Evolutionary conservation across 2,888 invertebrate genomes (phyloP), one percentile per base, ranked within the genome.

Genomic region (Sphaerophoria rueppellii): DNA sequence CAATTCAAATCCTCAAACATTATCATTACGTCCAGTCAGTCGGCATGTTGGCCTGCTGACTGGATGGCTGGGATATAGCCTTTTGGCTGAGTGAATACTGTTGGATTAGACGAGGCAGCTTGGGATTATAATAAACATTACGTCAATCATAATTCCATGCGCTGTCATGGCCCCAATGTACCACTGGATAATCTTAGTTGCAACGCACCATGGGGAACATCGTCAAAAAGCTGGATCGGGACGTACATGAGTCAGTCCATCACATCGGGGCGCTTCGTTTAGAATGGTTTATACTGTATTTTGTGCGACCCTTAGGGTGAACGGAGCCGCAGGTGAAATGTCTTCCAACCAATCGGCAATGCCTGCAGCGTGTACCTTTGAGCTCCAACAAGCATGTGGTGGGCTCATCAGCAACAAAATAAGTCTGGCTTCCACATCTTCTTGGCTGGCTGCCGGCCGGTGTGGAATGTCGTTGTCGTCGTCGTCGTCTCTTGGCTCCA

Each of bases 131-230:
- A 67, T 76, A 75, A 73, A 77, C 81, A 81, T 85, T 85, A 85
- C 85, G 85, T 85, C 85, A 85, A 81, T 85, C 85, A 85, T 85
- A 85, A 85, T 85, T 81, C 77, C 76, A 14, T 70, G 80, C 55
- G 85, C 81, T 85, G 85, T 85, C 81, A 80, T n/a, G 72, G 85
- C 73, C 40, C 58, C 81, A 50, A 77, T 81, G 85, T 85, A 76
- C 76, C 67, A 81, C 46, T 14, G 79, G 83, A 79, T 83, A 79
- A 82, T 82, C 74, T 40, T 67, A 48, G 43, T 43, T 40, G 24
- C 43, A 60, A 24, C 12, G 35, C 60, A 60, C 11, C 46, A 12
- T 52, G 55, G 57, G 74, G 57, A 57, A 54, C 32, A 46, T 14
- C 60, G 58, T 16, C 14, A 24, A 24, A 24, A 24, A 24, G 24